These are phyloP conservation scores for Pollenia amentaria DNA, from an alignment of 2,888 invertebrate species.

Conservation along the genomic window DNA sequence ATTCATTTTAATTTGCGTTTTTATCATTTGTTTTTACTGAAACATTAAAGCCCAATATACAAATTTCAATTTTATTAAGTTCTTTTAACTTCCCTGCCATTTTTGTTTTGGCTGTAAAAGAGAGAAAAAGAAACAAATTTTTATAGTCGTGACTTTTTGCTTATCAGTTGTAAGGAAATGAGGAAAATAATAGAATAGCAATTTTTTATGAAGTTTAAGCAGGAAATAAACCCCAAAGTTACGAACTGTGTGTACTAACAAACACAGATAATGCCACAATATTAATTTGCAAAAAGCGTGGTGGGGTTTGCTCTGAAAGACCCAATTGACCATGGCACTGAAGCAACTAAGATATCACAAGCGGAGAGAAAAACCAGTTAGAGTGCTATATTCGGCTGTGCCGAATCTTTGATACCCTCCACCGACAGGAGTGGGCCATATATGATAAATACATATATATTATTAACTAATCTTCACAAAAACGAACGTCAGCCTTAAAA, in stretches of 20 bases:
- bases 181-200: neutral
- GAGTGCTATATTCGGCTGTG: no score
- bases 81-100: no score
- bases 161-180: neutral
- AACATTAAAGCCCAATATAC: neutral
- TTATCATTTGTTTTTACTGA: neutral
- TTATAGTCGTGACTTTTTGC: neutral
- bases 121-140: neutral
- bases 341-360: no score
- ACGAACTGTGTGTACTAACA: no score
- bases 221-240: neutral
- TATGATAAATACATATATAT: no score
- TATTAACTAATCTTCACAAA: no score
- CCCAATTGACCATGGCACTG: no score
- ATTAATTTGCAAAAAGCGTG: neutral
- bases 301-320: neutral
- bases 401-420: no score
- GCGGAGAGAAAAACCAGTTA: no score
- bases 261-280: neutral
- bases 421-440: no score
- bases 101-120: no score
- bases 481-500: no score
- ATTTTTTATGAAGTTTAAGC: constrained; percentile 5
- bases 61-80: neutral
- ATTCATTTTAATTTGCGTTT: neutral